Evolutionary conservation across 2,888 invertebrate species (phyloP), one percentile per base, ranked within the genome.

Genomic region (Bombyx huttoni): DNA sequence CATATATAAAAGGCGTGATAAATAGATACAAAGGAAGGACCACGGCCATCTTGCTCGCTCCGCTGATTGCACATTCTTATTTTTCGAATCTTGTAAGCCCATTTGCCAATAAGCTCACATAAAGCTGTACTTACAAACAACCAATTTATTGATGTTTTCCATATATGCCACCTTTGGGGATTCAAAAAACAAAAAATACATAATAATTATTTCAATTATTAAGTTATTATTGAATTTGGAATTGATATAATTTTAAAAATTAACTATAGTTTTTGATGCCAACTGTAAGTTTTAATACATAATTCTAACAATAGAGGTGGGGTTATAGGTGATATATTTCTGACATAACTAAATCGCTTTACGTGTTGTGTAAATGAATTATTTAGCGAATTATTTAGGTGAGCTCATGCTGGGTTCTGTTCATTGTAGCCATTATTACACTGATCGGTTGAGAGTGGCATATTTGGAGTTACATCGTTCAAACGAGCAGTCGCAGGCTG

Each of bases 1-100:
- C 49, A 52, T 47, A 70, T 65, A 70, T 64, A 73, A 56, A 72
- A 76, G 75, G 72, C 68, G 73, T 75, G 65, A 76, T 62, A 78
- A 64, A 78, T 61, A 75, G 72, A 75, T 67, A 78, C 12, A 70
- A 72, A 70, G 74, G 68, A 69, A 77, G 73, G 78, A 79, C 77
- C 79, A 76, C 75, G 86, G 85, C 87, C 86, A 88, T 82, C 86
- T 87, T 88, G 87, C 87, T 86, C 81, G 75, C 81, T 75, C 81
- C 82, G 78, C 81, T 70, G 68, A 78, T 78, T 75, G 73, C 68
- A 59, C 69, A 71, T 64, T 61, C 53, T 54, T 55, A 53, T 53
- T 59, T 57, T 60, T 48, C 55, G 64, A 64, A 64, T 40, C 59
- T 57, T 60, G 62, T 53, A 58, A 62, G 69, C 67, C 70, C 71